Evolutionary conservation across 2,888 invertebrate genomes (phyloP), one percentile per base, ranked within the genome.

Genomic region (Spisula solida): DNA sequence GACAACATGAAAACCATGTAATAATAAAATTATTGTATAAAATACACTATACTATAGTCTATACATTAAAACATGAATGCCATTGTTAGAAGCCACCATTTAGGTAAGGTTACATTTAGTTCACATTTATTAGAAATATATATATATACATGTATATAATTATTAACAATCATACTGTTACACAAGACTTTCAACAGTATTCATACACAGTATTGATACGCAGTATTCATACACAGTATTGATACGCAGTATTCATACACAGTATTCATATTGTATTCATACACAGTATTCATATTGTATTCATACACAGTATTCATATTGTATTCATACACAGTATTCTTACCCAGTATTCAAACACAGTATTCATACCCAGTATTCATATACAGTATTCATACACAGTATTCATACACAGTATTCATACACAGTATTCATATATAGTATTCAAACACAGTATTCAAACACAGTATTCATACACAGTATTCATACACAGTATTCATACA

Each of bases 1-100:
- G 51, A 51, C 51, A 51, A 51, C 51, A 51, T 51, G 6, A 51
- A 51, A 51, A 41, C 16, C 6, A 51, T 51, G 12, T 25, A 66
- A 66, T 25, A 66, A 66, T n/a, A n/a, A 66, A 66, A 25, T n/a
- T 66, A 66, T n/a, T 66, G 60, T 66, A 66, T 66, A 66, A 66
- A 66, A 66, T 8, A 25, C n/a, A n/a, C 56, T 56, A 56, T 56
- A 56, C 4, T 47, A 47, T 47, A 51, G 25, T n/a, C n/a, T n/a
- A 25, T 0, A 66, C 56, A 56, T 20, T 56, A 56, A 56, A 56
- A 20, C 20, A 20, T 8, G 6, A 25, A 66, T 66, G 25, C 25
- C 6, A 20, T 25, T 60, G 4, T 60, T n/a, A 25, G 18, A 60
- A 60, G 60, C 25, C n/a, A 60, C 18, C 25, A n/a, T 25, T 14